Evolutionary conservation across 2,113 vertebrate genomes (phyloP).

Genomic region (Ornithorhynchus anatinus): DNA sequence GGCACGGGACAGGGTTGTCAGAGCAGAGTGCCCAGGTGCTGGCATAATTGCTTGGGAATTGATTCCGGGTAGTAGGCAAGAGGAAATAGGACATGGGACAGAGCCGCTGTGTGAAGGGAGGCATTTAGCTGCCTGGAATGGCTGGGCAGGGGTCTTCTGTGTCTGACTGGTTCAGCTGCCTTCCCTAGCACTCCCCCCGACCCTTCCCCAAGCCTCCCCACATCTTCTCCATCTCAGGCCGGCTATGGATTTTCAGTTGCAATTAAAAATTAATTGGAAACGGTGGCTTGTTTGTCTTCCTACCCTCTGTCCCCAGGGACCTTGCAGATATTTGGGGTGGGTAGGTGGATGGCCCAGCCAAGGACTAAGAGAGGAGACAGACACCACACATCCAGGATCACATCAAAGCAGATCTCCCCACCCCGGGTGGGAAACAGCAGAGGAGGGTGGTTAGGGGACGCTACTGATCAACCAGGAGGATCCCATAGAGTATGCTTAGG

Average conservation of each 20-base stretch:
- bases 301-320: constrained; percentile 21
- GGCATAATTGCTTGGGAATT: not conserved
- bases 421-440: too few relatives aligned
- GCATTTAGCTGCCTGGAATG: too few relatives aligned
- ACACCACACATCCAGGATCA: too few relatives aligned
- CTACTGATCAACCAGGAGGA: not conserved
- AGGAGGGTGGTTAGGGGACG: not conserved
- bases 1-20: not conserved
- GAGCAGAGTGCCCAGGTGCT: not conserved
- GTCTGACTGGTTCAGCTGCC: constrained; percentile 34
- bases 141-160: not conserved
- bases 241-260: constrained; percentile 37
- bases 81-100: not conserved
- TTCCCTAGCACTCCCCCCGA: not conserved
- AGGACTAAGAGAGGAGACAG: too few relatives aligned
- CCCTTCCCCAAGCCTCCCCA: not conserved
- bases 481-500: too few relatives aligned
- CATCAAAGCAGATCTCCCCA: too few relatives aligned
- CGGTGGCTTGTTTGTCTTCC: constrained; percentile 45
- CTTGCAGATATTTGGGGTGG: not conserved
- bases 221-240: not conserved
- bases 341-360: too few relatives aligned
- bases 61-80: not conserved
- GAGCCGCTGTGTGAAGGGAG: too few relatives aligned
- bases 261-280: constrained; percentile 65